Evolutionary conservation across 2,888 invertebrate genomes (phyloP).

Genomic region (Trissolcus brochymenae): DNA sequence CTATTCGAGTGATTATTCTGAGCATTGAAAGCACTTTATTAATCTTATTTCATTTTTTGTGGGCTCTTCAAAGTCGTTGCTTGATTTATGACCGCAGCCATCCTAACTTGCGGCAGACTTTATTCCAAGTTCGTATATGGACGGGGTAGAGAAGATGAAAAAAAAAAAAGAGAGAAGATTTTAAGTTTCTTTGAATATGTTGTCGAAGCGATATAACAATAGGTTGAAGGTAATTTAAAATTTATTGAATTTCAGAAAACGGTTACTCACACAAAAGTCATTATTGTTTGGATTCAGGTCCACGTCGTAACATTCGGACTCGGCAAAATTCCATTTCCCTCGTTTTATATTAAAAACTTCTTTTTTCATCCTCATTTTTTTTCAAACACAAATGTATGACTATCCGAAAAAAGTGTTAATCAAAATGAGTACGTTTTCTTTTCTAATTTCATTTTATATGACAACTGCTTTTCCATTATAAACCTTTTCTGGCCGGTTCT

Average conservation of each 20-base stretch:
- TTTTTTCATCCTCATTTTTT: not conserved
- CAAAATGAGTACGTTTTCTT: not conserved
- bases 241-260: constrained; percentile 5
- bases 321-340: not conserved
- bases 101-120: constrained; percentile 43
- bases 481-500: constrained; percentile 19
- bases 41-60: constrained; percentile 45
- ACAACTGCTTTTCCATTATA: constrained; percentile 26
- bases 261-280: constrained; percentile 3
- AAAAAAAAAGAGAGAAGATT: constrained; percentile 2
- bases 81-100: constrained; percentile 46
- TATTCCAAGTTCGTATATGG: constrained; percentile 16
- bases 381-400: too few relatives aligned
- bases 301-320: not conserved
- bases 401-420: too few relatives aligned
- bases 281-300: not conserved
- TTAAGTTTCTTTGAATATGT: constrained; percentile 6
- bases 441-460: not conserved
- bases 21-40: constrained; percentile 35
- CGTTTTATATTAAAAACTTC: not conserved
- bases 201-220: constrained; percentile 10
- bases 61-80: constrained; percentile 40
- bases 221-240: constrained; percentile 1
- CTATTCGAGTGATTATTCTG: constrained; percentile 21
- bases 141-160: constrained; percentile 3